Percentiles rank a stretch among this genome's conserved stretches.
These are phyloP conservation scores for Chloromyia formosa DNA, from an alignment of 2,888 invertebrate genomes.

Conservation along the genomic window DNA sequence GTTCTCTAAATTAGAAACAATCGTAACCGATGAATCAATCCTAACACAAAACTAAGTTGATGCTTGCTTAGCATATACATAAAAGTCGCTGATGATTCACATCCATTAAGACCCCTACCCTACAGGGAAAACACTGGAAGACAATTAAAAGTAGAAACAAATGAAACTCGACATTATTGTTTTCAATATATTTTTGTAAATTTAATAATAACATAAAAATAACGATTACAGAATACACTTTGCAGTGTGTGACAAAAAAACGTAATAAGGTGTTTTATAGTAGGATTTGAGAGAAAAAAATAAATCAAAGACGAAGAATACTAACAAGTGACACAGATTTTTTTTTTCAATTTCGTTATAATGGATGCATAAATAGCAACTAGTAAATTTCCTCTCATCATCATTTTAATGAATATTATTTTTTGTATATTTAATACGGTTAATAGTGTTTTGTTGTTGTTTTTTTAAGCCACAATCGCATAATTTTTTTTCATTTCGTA, in stretches of 20 bases:
- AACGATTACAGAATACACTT: conserved; percentile 35
- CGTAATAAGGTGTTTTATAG: conserved; percentile 6
- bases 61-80: no score
- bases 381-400: conserved; percentile 38
- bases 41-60: no score
- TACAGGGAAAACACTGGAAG: no score
- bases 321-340: conserved; percentile 37
- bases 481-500: not conserved
- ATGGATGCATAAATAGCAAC: conserved; percentile 33
- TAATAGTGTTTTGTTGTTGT: not conserved
- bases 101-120: no score
- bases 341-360: not conserved
- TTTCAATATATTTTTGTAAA: conserved; percentile 19
- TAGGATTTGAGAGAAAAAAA: conserved; percentile 12
- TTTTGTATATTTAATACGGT: no score
- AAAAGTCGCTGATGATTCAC: no score
- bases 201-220: conserved; percentile 42
- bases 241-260: conserved; percentile 25
- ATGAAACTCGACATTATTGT: not conserved
- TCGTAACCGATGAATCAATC: no score
- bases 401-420: no score
- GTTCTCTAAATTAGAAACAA: no score
- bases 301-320: conserved; percentile 24
- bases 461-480: conserved; percentile 30
- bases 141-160: no score